Conservation (phyloP, 2,797 vertebrate genomes). For the Aplochiton taeniatus region DNA sequence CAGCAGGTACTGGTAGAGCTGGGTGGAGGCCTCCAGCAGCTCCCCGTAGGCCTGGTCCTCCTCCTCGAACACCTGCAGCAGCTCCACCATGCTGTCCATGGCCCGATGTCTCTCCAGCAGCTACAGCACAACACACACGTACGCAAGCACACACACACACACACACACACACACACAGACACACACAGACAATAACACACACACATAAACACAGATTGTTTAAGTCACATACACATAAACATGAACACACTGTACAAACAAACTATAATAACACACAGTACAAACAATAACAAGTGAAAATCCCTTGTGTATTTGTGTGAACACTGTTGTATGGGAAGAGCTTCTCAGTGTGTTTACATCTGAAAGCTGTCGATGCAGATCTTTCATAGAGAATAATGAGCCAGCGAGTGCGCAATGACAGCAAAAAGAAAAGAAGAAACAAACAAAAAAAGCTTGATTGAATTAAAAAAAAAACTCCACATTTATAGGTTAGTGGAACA, state of each 20-base stretch:
- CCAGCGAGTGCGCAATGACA: not conserved
- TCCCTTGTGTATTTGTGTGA: too few relatives aligned
- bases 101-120: conserved; percentile 90
- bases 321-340: too few relatives aligned
- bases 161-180: conserved; percentile 12
- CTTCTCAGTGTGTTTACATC: not conserved
- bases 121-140: conserved; percentile 60
- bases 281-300: not conserved
- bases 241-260: not conserved
- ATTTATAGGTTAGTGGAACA: too few relatives aligned
- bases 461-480: not conserved
- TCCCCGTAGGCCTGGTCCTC: conserved; percentile 90
- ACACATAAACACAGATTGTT: not conserved
- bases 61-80: conserved; percentile 88
- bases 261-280: not conserved
- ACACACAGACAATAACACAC: not conserved
- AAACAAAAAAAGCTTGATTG: not conserved
- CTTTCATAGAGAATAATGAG: not conserved
- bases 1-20: conserved; percentile 94
- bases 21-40: conserved; percentile 91
- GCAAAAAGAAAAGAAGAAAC: not conserved
- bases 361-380: not conserved
- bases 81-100: conserved; percentile 92
- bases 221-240: not conserved
- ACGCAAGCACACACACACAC: conserved; percentile 16